Evolutionary conservation across 2,888 invertebrate genomes (phyloP).

Genomic region (Drosophila siamana): DNA sequence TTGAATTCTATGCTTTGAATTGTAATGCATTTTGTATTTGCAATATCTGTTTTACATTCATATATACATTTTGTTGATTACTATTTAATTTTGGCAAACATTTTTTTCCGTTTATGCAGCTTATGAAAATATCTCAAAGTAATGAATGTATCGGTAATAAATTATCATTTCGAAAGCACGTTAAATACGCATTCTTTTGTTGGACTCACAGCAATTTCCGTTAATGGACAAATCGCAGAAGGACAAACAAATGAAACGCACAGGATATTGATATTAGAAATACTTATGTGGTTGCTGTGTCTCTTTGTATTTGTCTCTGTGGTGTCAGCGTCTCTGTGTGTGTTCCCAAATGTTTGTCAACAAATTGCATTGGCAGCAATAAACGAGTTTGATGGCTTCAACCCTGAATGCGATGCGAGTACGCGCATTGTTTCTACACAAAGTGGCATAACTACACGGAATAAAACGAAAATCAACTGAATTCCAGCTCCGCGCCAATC

Average conservation of each 20-base stretch:
- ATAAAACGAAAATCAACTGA: conserved; percentile 56
- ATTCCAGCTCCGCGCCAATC: conserved; percentile 53
- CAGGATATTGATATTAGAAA: conserved; percentile 22
- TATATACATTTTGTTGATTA: too few relatives aligned
- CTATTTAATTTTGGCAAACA: too few relatives aligned
- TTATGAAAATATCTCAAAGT: not conserved
- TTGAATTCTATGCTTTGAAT: too few relatives aligned
- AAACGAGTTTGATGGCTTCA: conserved; percentile 21
- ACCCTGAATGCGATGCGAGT: conserved; percentile 6
- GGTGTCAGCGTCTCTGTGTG: not conserved
- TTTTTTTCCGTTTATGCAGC: not conserved
- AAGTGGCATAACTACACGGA: conserved; percentile 54
- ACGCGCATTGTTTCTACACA: conserved; percentile 6
- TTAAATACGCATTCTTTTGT: conserved; percentile 7
- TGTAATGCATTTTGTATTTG: too few relatives aligned
- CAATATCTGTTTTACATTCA: too few relatives aligned
- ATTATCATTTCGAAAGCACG: not conserved
- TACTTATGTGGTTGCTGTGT: conserved; percentile 15
- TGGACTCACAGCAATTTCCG: not conserved
- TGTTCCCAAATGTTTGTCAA: conserved; percentile 17
- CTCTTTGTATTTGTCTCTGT: not conserved
- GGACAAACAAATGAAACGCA: conserved; percentile 17
- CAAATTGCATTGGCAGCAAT: conserved; percentile 27
- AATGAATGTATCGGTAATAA: not conserved
- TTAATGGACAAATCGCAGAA: conserved; percentile 12